A percentile compares a stretch with the other conserved stretches of the same genome.
These are phyloP conservation scores for Microctonus hyperodae DNA, from an alignment of 2,888 invertebrate genomes.

Conservation along the genomic window DNA sequence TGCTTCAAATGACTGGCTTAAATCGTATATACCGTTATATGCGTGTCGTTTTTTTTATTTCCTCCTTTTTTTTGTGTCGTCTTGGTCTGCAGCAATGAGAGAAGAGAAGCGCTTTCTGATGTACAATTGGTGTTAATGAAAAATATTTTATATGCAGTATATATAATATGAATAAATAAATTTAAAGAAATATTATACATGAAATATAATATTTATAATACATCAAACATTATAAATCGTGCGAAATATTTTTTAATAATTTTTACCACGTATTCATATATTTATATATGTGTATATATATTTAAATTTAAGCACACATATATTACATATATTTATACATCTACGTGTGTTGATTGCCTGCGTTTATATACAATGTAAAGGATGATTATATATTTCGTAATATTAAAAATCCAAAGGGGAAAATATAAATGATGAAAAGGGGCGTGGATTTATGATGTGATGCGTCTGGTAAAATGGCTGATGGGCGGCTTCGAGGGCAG, in stretches of 20 bases:
- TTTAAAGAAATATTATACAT: no score
- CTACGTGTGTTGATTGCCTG: not conserved
- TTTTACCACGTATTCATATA: no score
- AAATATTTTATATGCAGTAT: no score
- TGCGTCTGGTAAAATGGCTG: conserved; percentile 1
- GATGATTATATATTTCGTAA: not conserved
- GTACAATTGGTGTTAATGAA: not conserved
- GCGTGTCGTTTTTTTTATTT: conserved; percentile 22
- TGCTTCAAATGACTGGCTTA: conserved; percentile 24
- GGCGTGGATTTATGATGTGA: conserved; percentile 6
- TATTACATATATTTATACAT: not conserved
- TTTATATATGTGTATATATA: no score
- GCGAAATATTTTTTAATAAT: no score
- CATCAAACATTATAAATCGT: no score
- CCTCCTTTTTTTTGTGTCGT: not conserved
- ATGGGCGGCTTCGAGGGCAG: conserved; percentile 4
- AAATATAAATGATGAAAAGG: not conserved
- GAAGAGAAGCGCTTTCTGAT: conserved; percentile 1
- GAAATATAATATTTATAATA: no score
- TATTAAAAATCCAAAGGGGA: conserved; percentile 4
- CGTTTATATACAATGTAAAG: not conserved
- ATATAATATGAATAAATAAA: no score
- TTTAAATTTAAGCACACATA: no score
- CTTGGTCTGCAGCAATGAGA: not conserved
- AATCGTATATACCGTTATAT: conserved; percentile 56